phyloP scores from a whole-genome alignment of 2,797 vertebrate genomes.

The Xenops minutus region DNA sequence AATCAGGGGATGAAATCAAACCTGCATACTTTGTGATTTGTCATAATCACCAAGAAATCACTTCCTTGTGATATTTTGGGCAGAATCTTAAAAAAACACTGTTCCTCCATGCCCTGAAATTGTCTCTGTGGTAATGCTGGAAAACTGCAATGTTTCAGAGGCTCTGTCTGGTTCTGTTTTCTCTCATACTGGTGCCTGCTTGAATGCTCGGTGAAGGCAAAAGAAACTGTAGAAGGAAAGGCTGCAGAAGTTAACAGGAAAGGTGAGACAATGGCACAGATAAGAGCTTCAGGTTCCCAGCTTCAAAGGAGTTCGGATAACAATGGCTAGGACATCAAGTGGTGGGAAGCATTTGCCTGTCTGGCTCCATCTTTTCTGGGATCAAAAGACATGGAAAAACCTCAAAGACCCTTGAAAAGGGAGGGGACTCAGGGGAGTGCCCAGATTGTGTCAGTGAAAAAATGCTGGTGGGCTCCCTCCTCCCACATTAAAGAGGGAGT shows the following conservation, averaged over 20 bases:
- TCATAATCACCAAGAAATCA: not conserved
- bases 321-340: conserved; percentile 8
- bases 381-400: conserved; percentile 29
- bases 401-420: conserved; percentile 15
- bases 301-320: conserved; percentile 45
- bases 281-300: conserved; percentile 18
- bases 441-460: not conserved
- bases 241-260: conserved; percentile 31
- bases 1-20: not conserved
- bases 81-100: not conserved
- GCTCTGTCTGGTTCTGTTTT: not conserved
- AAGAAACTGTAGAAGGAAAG: conserved; percentile 9
- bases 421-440: not conserved
- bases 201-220: not conserved
- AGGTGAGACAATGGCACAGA: conserved; percentile 49
- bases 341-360: conserved; percentile 30
- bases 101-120: not conserved
- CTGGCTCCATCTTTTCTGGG: conserved; percentile 18
- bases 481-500: not conserved
- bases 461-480: not conserved
- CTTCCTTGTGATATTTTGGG: not conserved
- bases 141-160: not conserved
- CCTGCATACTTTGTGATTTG: not conserved
- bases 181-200: not conserved
- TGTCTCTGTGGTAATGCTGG: not conserved